Evolutionary conservation across 37 sponge, comb jelly and placozoan species (phyloP).

Genomic region (Cliona cf. orientalis): DNA sequence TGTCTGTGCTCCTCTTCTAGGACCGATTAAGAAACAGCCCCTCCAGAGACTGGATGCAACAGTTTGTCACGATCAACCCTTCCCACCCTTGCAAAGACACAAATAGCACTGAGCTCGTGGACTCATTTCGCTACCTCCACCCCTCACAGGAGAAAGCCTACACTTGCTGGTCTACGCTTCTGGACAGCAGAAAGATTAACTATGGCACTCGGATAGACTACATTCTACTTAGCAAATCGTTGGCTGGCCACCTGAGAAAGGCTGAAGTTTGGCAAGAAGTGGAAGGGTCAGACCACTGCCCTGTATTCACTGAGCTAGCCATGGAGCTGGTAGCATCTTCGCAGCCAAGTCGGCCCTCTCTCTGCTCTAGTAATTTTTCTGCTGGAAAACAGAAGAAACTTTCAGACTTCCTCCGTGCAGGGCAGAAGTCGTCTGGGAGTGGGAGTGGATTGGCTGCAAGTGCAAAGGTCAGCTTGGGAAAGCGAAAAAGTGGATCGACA

Average conservation of each 20-base stretch:
- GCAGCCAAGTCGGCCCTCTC: conserved; percentile 34
- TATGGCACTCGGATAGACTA: conserved; percentile 95
- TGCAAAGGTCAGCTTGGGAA: too few species aligned
- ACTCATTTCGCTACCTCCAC: conserved; percentile 79
- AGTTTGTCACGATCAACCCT: conserved; percentile 3
- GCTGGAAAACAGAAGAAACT: conserved; percentile 79
- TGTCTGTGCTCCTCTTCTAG: conserved; percentile 5
- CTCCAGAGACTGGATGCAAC: conserved; percentile 5
- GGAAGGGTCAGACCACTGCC: conserved; percentile 95
- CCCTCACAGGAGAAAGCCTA: conserved; percentile 59
- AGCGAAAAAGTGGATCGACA: background rate
- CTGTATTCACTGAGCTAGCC: conserved; percentile 68
- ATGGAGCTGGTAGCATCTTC: background rate
- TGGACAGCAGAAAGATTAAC: conserved; percentile 79
- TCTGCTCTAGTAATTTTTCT: conserved; percentile 61
- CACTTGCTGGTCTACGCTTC: conserved; percentile 92
- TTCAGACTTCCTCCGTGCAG: conserved; percentile 24
- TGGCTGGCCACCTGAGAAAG: background rate
- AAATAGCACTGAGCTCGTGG: conserved; percentile 33
- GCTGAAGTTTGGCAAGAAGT: conserved; percentile 58
- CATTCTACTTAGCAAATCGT: conserved; percentile 38
- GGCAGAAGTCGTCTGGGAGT: too few species aligned
- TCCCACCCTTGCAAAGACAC: background rate
- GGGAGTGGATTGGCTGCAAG: too few species aligned
- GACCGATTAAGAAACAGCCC: background rate